Evolutionary conservation across 1,140 invertebrate species (phyloP).

Genomic region (Arion vulgaris): DNA sequence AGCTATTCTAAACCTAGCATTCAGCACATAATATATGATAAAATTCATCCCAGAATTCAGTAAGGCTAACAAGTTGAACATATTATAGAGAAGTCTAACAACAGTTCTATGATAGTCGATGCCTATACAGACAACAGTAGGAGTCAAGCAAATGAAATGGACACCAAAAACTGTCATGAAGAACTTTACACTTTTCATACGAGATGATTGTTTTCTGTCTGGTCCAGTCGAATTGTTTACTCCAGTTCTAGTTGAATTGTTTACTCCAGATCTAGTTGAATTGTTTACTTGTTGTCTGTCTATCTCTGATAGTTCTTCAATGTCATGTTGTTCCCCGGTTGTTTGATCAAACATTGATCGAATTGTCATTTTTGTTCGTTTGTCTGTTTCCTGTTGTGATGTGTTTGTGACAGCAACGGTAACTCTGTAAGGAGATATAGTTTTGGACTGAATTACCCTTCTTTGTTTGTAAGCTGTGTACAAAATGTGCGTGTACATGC

Average conservation of each 20-base stretch:
- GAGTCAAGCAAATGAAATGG: conserved; percentile 28
- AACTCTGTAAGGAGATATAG: not conserved
- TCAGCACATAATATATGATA: conserved; percentile 12
- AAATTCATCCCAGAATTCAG: conserved; percentile 37
- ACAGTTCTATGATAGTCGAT: conserved; percentile 7
- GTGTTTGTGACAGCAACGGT: not conserved
- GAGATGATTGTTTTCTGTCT: not conserved
- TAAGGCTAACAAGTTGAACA: conserved; percentile 8
- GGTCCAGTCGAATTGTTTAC: not conserved
- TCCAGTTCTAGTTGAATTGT: no score
- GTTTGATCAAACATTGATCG: not conserved
- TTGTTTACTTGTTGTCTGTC: not conserved
- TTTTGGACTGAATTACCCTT: not conserved
- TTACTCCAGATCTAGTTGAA: no score
- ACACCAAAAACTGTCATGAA: conserved; percentile 39
- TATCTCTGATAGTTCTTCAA: not conserved
- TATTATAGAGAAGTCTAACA: conserved; percentile 4
- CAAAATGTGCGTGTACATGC: conserved; percentile 13
- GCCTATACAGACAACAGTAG: conserved; percentile 28
- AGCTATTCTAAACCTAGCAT: conserved; percentile 11
- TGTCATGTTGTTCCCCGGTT: no score
- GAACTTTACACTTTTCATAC: conserved; percentile 26
- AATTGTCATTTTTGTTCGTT: not conserved
- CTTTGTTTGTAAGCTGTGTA: not conserved
- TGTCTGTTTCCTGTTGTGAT: not conserved